phyloP scores from a whole-genome alignment of 2,113 vertebrate genomes.

The Pithys albifrons region DNA sequence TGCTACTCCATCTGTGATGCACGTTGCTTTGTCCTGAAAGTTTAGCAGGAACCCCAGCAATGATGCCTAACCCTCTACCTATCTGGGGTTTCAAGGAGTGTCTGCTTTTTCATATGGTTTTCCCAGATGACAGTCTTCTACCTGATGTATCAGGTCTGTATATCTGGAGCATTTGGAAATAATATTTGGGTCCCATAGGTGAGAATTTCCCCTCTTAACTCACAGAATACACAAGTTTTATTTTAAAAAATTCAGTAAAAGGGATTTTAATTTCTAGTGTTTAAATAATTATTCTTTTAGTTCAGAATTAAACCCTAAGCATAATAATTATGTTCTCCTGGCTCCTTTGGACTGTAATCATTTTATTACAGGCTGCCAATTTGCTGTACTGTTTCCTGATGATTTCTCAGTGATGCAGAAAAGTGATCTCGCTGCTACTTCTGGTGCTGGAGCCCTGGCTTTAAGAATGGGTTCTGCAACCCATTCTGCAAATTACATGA shows the following conservation, averaged over 20 bases:
- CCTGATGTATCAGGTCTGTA: not conserved
- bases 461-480: not conserved
- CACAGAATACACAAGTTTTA: not conserved
- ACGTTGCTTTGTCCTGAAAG: not conserved
- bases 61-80: not conserved
- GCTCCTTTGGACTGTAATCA: not conserved
- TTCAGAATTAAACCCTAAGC: not conserved
- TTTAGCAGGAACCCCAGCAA: not conserved
- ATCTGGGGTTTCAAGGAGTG: not conserved
- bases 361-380: not conserved
- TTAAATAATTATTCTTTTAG: constrained; percentile 20
- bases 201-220: not conserved
- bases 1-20: not conserved
- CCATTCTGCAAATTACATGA: not conserved
- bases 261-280: not conserved
- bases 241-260: not conserved
- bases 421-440: not conserved
- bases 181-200: not conserved
- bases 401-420: not conserved
- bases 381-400: not conserved
- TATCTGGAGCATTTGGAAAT: not conserved
- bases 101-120: not conserved
- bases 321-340: not conserved
- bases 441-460: not conserved
- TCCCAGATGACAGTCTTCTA: not conserved